phyloP scores from a whole-genome alignment of 1,140 invertebrate species.

The Bombyx mandarina region DNA sequence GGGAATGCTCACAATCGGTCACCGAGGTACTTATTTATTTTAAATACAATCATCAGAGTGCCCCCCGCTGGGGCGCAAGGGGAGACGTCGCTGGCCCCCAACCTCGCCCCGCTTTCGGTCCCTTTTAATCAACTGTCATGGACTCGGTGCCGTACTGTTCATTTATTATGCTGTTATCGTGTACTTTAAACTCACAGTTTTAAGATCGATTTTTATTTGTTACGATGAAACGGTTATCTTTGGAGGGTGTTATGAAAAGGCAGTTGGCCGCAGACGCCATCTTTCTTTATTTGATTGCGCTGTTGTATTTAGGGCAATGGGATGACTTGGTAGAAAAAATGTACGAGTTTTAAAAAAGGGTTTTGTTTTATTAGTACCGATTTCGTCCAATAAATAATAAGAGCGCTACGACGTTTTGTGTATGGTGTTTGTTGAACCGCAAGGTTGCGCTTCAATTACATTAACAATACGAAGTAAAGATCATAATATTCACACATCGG shows the following conservation, averaged over 20 bases:
- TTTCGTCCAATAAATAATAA: too few relatives aligned
- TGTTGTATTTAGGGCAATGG: slow-evolving; percentile 36
- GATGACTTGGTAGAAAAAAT: slow-evolving; percentile 34
- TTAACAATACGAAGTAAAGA: slow-evolving; percentile 35
- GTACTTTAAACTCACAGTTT: slow-evolving; percentile 12
- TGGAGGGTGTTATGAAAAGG: slow-evolving; percentile 22
- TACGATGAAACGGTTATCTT: slow-evolving; percentile 13
- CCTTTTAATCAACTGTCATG: slow-evolving; percentile 69
- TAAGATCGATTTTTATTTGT: slow-evolving; percentile 17
- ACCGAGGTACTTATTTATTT: slow-evolving; percentile 69
- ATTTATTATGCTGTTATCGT: slow-evolving; percentile 12
- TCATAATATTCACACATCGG: slow-evolving; percentile 51
- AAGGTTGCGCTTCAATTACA: slow-evolving; percentile 1
- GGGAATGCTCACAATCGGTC: slow-evolving; percentile 64
- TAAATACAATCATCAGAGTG: slow-evolving; percentile 68
- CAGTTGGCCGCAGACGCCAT: slow-evolving; percentile 36
- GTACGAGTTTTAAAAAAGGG: slow-evolving; percentile 1
- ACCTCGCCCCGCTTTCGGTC: slow-evolving; percentile 56
- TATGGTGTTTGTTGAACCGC: too few relatives aligned
- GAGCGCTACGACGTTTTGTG: too few relatives aligned
- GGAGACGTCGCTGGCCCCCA: slow-evolving; percentile 60
- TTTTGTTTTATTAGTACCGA: too few relatives aligned
- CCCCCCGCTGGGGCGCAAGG: slow-evolving; percentile 48
- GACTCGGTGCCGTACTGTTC: slow-evolving; percentile 31
- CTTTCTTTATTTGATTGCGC: slow-evolving; percentile 59